Percentiles rank a stretch among this genome's conserved stretches.
Evolutionary conservation across 2,888 invertebrate species (phyloP).

Genomic region (Drosophila mayaguana): DNA sequence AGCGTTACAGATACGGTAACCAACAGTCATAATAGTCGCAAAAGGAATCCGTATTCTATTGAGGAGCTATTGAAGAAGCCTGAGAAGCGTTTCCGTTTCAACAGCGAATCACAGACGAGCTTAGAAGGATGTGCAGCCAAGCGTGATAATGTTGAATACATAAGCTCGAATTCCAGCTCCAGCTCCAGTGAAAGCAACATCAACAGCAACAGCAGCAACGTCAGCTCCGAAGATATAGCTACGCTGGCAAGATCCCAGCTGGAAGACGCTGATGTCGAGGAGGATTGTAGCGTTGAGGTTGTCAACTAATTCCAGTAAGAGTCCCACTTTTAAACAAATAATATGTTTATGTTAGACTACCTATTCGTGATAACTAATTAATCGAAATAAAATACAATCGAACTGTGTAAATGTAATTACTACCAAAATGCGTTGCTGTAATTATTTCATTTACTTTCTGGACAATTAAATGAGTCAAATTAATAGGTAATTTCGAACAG

Average conservation of each 20-base stretch:
- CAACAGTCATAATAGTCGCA: conserved; percentile 67
- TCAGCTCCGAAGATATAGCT: conserved; percentile 47
- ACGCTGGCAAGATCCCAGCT: conserved; percentile 24
- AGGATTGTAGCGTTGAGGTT: conserved; percentile 84
- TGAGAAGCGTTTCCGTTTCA: conserved; percentile 86
- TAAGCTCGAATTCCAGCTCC: conserved; percentile 71
- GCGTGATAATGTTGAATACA: conserved; percentile 57
- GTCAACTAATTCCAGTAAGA: conserved; percentile 75
- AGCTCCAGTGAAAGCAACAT: conserved; percentile 69
- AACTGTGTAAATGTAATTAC: conserved; percentile 9
- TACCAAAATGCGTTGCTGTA: not conserved
- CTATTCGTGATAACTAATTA: conserved; percentile 52
- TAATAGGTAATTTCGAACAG: not conserved
- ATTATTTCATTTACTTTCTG: not conserved
- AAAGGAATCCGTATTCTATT: conserved; percentile 94
- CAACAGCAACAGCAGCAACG: conserved; percentile 49
- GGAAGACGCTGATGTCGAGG: conserved; percentile 59
- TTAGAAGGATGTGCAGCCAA: conserved; percentile 27
- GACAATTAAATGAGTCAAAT: not conserved
- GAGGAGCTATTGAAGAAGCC: conserved; percentile 94
- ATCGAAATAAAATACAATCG: conserved; percentile 28
- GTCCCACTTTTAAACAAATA: conserved; percentile 41
- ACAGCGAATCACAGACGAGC: conserved; percentile 43
- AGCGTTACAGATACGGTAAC: conserved; percentile 19
- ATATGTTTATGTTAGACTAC: conserved; percentile 23